phyloP scores from a whole-genome alignment of 2,888 invertebrate species.

The Eupithecia vulgata region DNA sequence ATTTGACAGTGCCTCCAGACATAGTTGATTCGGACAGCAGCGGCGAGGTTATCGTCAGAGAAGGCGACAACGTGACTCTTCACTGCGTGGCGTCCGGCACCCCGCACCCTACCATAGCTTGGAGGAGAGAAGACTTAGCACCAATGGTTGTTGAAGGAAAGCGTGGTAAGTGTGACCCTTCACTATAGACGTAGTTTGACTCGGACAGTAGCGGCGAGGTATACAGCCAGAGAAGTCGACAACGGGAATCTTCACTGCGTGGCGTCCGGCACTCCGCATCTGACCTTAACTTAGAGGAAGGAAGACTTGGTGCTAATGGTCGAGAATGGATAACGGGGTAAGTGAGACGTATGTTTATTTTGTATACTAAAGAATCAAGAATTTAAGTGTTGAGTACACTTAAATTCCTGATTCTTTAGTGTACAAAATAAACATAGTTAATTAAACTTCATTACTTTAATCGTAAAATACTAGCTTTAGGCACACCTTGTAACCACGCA shows the following conservation, averaged over 20 bases:
- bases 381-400: no score
- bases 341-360: conserved; percentile 29
- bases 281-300: conserved; percentile 90
- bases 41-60: conserved; percentile 89
- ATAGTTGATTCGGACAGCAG: conserved; percentile 89
- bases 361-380: no score
- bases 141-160: conserved; percentile 69
- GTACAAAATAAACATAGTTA: neutral
- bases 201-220: neutral
- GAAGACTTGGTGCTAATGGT: conserved; percentile 86
- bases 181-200: neutral
- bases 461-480: neutral
- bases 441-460: neutral
- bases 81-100: conserved; percentile 91
- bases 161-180: conserved; percentile 51
- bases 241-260: conserved; percentile 91
- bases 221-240: conserved; percentile 86
- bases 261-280: conserved; percentile 90
- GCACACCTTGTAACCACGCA: neutral
- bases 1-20: conserved; percentile 87
- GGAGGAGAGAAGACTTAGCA: conserved; percentile 89
- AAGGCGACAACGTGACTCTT: conserved; percentile 91
- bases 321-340: conserved; percentile 59
- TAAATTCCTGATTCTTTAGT: neutral
- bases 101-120: conserved; percentile 90